Conservation (phyloP, 2,113 vertebrate genomes). For the Acrocephalus kingi region DNA sequence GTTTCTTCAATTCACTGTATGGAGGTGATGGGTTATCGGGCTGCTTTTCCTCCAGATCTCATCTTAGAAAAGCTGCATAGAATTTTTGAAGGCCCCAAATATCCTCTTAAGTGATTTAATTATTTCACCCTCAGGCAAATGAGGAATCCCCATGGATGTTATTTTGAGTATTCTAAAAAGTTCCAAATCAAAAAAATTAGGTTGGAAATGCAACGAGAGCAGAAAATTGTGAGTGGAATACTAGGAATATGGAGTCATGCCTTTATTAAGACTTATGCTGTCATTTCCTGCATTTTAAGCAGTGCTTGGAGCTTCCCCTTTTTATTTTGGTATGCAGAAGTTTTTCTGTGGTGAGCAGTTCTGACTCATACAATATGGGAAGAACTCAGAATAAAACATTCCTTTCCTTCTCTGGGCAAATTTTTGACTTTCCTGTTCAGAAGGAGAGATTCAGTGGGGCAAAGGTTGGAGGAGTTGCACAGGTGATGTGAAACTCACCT, state of each 20-base stretch:
- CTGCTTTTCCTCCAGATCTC: neutral
- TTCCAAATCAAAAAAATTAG: neutral
- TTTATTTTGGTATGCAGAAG: neutral
- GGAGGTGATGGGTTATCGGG: neutral
- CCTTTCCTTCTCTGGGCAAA: neutral
- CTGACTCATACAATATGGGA: neutral
- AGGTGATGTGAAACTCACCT: neutral
- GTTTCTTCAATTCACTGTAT: neutral
- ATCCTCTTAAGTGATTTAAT: neutral
- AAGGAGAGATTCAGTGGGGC: neutral
- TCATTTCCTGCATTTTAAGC: neutral
- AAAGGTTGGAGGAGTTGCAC: neutral
- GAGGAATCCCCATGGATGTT: neutral
- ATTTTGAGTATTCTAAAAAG: neutral
- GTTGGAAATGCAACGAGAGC: neutral
- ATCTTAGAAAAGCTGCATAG: neutral
- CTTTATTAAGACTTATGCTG: neutral
- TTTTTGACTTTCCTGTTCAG: neutral
- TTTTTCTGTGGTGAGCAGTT: neutral
- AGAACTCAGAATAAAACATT: neutral
- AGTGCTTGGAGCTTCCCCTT: constrained; percentile 28
- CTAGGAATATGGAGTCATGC: neutral
- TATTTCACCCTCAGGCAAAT: neutral
- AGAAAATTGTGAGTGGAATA: neutral
- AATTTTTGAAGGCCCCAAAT: neutral